phyloP scores from a whole-genome alignment of 1,140 invertebrate genomes.

The Bemisia tabaci region DNA sequence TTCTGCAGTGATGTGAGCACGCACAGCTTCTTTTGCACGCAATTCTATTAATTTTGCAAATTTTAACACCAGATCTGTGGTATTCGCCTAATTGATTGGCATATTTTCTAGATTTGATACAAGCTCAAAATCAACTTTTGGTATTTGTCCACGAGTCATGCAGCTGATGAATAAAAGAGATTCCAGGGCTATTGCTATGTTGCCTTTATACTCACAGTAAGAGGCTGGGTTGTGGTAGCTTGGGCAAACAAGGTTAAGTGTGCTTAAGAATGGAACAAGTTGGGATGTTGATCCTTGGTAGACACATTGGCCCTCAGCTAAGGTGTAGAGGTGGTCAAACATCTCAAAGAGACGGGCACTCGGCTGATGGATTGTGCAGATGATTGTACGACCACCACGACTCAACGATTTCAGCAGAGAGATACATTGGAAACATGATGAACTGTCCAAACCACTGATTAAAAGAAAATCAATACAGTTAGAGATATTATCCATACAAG shows the following conservation, averaged over 20 bases:
- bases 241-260: slow-evolving; percentile 68
- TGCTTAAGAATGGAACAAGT: slow-evolving; percentile 67
- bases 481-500: too few species aligned
- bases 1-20: too few species aligned
- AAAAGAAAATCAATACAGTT: slow-evolving; percentile 12
- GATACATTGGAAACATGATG: slow-evolving; percentile 78
- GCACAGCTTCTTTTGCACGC: too few species aligned
- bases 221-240: slow-evolving; percentile 92
- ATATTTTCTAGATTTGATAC: too few species aligned
- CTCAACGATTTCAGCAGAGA: slow-evolving; percentile 66
- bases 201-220: slow-evolving; percentile 70
- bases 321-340: slow-evolving; percentile 87
- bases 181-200: too few species aligned
- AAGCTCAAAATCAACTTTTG: too few species aligned
- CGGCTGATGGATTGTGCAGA: slow-evolving; percentile 94
- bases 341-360: slow-evolving; percentile 89
- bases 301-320: slow-evolving; percentile 74
- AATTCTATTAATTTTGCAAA: too few species aligned
- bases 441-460: slow-evolving; percentile 79
- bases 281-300: slow-evolving; percentile 63
- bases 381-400: slow-evolving; percentile 72
- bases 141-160: too few species aligned
- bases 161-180: too few species aligned
- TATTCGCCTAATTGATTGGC: too few species aligned
- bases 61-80: too few species aligned